A percentile compares a stretch with the other conserved stretches of the same genome.
Evolutionary conservation across 2,797 vertebrate species (phyloP).

Genomic region (Luscinia luscinia): DNA sequence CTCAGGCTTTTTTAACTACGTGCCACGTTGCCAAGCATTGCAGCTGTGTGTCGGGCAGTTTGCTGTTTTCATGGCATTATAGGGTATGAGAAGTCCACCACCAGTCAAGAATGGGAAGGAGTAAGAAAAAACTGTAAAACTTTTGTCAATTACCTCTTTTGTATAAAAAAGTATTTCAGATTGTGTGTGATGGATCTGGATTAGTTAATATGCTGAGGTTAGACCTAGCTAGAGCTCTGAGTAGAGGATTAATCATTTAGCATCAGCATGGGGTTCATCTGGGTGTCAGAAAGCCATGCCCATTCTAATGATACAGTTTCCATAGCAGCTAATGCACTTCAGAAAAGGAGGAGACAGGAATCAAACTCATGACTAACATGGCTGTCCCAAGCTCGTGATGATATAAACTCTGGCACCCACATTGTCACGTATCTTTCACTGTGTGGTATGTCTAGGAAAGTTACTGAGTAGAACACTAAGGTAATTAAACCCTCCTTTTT

Average conservation of each 20-base stretch:
- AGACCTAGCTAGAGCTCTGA: background rate
- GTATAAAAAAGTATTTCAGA: background rate
- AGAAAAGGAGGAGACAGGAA: conserved; percentile 38
- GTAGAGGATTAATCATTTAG: background rate
- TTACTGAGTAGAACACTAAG: conserved; percentile 8
- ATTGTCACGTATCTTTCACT: conserved; percentile 54
- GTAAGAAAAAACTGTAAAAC: background rate
- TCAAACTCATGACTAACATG: conserved; percentile 59
- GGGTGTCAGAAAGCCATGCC: conserved; percentile 37
- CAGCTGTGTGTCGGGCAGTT: background rate
- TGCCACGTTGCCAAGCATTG: background rate
- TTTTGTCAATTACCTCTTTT: background rate
- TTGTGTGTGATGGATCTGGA: background rate
- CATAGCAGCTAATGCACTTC: conserved; percentile 63
- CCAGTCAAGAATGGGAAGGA: background rate
- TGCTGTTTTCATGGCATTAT: background rate
- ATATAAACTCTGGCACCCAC: conserved; percentile 52
- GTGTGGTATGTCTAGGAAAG: conserved; percentile 54
- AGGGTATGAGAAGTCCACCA: background rate
- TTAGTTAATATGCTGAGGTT: background rate
- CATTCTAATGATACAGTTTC: conserved; percentile 50
- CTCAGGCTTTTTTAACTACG: background rate
- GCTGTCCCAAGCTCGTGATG: conserved; percentile 33
- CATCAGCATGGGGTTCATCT: conserved; percentile 16
- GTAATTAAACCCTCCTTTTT: conserved; percentile 52